A percentile compares a stretch with the other conserved stretches of the same genome.
These are phyloP conservation scores for Caenorhabditis sp. DNA, from an alignment of 2,888 invertebrate genomes.

Conservation along the genomic window DNA sequence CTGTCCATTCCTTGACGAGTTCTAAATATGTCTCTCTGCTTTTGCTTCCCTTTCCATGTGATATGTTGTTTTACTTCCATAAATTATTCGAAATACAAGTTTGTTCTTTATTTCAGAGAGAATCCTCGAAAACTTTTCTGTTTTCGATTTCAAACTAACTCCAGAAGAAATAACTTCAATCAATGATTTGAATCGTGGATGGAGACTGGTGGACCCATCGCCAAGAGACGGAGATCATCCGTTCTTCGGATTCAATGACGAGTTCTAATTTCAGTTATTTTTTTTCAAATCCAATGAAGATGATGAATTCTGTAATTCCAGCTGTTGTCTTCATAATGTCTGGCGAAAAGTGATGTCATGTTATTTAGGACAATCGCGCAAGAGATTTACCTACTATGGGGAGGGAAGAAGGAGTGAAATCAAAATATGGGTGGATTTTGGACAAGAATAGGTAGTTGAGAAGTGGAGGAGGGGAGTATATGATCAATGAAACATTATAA, in stretches of 20 bases:
- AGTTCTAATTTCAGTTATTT: slow-evolving; percentile 56
- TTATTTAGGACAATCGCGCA: no score
- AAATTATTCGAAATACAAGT: slow-evolving; percentile 13
- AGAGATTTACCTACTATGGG: no score
- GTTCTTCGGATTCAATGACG: slow-evolving; percentile 71
- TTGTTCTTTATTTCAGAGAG: slow-evolving; percentile 49
- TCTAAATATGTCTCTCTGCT: slow-evolving; percentile 31
- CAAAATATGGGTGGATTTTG: no score
- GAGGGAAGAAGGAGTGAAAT: no score
- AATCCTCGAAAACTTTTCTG: slow-evolving; percentile 83
- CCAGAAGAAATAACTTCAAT: slow-evolving; percentile 80
- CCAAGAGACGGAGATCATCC: slow-evolving; percentile 70
- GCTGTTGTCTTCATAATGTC: not conserved
- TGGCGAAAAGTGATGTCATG: not conserved
- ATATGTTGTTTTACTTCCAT: slow-evolving; percentile 17
- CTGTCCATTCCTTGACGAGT: slow-evolving; percentile 72
- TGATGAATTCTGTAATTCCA: not conserved
- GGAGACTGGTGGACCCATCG: slow-evolving; percentile 73
- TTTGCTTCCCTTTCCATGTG: slow-evolving; percentile 4
- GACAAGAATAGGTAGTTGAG: not conserved
- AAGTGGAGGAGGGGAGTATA: no score
- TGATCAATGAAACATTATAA: no score
- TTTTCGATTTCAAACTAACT: slow-evolving; percentile 83
- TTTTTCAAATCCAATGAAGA: not conserved
- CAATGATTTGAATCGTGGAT: slow-evolving; percentile 67